Conservation (phyloP, 2,888 invertebrate species). For the Drosophila multiciliata region DNA sequence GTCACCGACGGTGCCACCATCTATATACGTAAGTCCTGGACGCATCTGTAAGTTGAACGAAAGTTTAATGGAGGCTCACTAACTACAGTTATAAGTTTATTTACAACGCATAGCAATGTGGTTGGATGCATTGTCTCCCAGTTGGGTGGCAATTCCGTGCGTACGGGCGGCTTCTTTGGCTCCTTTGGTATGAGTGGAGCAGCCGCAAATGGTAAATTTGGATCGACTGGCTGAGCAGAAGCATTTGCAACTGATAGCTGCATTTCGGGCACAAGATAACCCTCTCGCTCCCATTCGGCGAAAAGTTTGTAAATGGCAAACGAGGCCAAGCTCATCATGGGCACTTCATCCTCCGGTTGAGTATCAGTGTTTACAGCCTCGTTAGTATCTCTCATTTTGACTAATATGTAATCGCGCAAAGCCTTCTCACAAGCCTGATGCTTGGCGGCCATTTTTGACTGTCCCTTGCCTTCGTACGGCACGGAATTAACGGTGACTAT, state of each 20-base stretch:
- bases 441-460: slow-evolving; percentile 87
- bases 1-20: slow-evolving; percentile 87
- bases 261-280: slow-evolving; percentile 87
- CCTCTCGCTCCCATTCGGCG: slow-evolving; percentile 92
- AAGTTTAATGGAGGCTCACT: background rate
- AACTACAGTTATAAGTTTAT: slow-evolving; percentile 17
- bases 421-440: slow-evolving; percentile 92
- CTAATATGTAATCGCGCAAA: slow-evolving; percentile 89
- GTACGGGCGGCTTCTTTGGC: slow-evolving; percentile 85
- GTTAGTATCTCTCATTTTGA: slow-evolving; percentile 76
- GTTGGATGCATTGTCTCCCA: slow-evolving; percentile 91
- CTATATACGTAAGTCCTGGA: slow-evolving; percentile 88
- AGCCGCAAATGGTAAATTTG: slow-evolving; percentile 29
- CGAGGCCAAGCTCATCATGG: slow-evolving; percentile 93
- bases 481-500: slow-evolving; percentile 88
- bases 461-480: slow-evolving; percentile 86
- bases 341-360: slow-evolving; percentile 87
- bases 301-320: slow-evolving; percentile 94
- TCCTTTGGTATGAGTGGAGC: slow-evolving; percentile 61
- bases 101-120: slow-evolving; percentile 87
- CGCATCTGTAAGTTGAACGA: slow-evolving; percentile 87
- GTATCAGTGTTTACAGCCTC: slow-evolving; percentile 43
- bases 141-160: slow-evolving; percentile 87
- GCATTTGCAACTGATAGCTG: slow-evolving; percentile 71
- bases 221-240: slow-evolving; percentile 36